Conservation (phyloP, 2,888 invertebrate genomes). For the Xylocampa areola region DNA sequence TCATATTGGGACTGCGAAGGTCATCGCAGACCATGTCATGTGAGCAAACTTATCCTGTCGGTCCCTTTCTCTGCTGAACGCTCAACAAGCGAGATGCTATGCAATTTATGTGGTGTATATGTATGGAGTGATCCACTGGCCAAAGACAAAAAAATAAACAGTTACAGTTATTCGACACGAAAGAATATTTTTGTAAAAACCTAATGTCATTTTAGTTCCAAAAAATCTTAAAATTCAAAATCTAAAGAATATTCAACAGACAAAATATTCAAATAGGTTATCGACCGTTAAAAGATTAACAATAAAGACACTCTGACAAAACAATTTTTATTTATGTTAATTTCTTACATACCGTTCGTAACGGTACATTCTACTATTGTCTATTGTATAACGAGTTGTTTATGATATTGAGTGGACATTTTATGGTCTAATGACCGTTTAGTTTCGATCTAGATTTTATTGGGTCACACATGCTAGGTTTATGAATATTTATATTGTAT, state of each 20-base stretch:
- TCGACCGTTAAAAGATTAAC: slow-evolving; percentile 18
- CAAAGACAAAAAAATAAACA: too few species aligned
- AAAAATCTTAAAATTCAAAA: too few species aligned
- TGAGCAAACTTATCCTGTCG: too few species aligned
- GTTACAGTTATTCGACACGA: too few species aligned
- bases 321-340: slow-evolving; percentile 49
- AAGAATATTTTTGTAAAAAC: too few species aligned
- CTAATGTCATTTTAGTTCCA: too few species aligned
- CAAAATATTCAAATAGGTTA: slow-evolving; percentile 36
- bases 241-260: slow-evolving; percentile 8
- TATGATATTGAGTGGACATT: slow-evolving; percentile 15
- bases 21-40: too few species aligned
- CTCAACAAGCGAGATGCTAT: too few species aligned
- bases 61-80: too few species aligned
- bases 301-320: slow-evolving; percentile 15
- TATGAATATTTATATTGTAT: slow-evolving; percentile 7
- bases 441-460: slow-evolving; percentile 13
- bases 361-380: slow-evolving; percentile 31
- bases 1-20: too few species aligned
- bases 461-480: neutral
- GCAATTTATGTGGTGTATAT: too few species aligned
- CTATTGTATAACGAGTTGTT: slow-evolving; percentile 3
- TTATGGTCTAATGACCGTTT: slow-evolving; percentile 1
- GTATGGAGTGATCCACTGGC: too few species aligned
- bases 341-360: slow-evolving; percentile 37